These are phyloP conservation scores for Macroteleia sp. DNA, from an alignment of 2,888 invertebrate species.

Conservation along the genomic window DNA sequence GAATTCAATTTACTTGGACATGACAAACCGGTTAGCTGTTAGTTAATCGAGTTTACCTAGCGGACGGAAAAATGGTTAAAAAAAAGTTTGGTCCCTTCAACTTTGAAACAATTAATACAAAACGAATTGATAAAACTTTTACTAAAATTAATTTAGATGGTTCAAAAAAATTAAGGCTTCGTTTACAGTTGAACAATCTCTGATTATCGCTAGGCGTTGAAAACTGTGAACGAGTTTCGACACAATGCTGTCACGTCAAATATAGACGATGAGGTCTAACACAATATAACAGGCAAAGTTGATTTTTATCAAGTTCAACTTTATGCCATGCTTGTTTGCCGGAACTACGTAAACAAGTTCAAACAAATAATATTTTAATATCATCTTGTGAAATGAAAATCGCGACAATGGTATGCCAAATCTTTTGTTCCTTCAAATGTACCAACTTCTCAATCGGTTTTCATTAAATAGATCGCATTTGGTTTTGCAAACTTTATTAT, in stretches of 20 bases:
- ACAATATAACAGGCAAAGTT: conserved; percentile 1
- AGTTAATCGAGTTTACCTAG: conserved; percentile 39
- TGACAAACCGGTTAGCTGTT: conserved; percentile 54
- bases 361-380: neutral
- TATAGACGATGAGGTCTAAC: neutral
- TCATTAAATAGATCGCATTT: neutral
- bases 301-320: conserved; percentile 8
- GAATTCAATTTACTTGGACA: conserved; percentile 58
- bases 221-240: conserved; percentile 24
- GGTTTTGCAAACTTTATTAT: neutral
- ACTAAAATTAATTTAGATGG: conserved; percentile 29
- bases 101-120: conserved; percentile 22
- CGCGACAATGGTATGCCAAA: too few relatives aligned
- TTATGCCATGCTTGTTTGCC: too few relatives aligned
- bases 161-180: conserved; percentile 17
- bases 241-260: conserved; percentile 7
- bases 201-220: conserved; percentile 37
- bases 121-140: conserved; percentile 45
- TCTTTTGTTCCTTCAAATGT: neutral
- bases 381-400: neutral
- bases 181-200: conserved; percentile 35
- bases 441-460: neutral
- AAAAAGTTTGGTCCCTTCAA: conserved; percentile 1
- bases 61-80: conserved; percentile 20
- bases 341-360: neutral